Conservation (phyloP, 2,888 invertebrate genomes). For the Gibbula magus region DNA sequence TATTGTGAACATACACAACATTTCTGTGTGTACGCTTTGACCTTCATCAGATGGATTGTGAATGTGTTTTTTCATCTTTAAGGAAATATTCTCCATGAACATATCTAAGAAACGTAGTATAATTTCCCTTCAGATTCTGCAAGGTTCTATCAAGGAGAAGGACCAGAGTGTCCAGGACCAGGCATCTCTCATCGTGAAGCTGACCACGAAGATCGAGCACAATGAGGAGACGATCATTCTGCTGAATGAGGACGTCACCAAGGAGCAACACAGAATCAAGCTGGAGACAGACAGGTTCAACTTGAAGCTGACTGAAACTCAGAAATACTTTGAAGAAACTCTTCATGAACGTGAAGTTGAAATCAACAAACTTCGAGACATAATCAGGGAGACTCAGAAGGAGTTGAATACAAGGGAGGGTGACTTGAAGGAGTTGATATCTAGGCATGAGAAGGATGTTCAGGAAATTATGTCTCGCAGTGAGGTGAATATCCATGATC, state of each 20-base stretch:
- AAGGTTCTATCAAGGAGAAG: slow-evolving; percentile 64
- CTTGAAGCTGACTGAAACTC: slow-evolving; percentile 63
- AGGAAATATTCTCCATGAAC: too few relatives aligned
- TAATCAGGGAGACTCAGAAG: slow-evolving; percentile 57
- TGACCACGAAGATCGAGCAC: slow-evolving; percentile 65
- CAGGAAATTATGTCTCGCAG: slow-evolving; percentile 65
- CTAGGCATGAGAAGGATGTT: slow-evolving; percentile 66
- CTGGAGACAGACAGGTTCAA: slow-evolving; percentile 62
- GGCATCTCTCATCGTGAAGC: slow-evolving; percentile 60
- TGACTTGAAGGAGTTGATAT: slow-evolving; percentile 63
- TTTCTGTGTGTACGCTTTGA: too few relatives aligned
- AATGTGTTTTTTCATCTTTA: too few relatives aligned
- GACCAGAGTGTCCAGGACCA: slow-evolving; percentile 63
- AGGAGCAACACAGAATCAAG: slow-evolving; percentile 62
- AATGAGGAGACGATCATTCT: slow-evolving; percentile 62
- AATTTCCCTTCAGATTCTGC: slow-evolving; percentile 70
- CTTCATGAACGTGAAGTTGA: slow-evolving; percentile 65
- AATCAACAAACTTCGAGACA: slow-evolving; percentile 51
- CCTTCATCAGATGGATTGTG: too few relatives aligned
- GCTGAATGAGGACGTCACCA: slow-evolving; percentile 59
- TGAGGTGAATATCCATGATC: slow-evolving; percentile 67
- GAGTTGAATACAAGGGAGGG: slow-evolving; percentile 62
- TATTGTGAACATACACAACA: too few relatives aligned
- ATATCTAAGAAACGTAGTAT: too few relatives aligned
- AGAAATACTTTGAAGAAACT: slow-evolving; percentile 69